A percentile compares a stretch with the other conserved stretches of the same genome.
phyloP scores from a whole-genome alignment of 1,140 invertebrate species.

The Dinothrombium tinctorium region DNA sequence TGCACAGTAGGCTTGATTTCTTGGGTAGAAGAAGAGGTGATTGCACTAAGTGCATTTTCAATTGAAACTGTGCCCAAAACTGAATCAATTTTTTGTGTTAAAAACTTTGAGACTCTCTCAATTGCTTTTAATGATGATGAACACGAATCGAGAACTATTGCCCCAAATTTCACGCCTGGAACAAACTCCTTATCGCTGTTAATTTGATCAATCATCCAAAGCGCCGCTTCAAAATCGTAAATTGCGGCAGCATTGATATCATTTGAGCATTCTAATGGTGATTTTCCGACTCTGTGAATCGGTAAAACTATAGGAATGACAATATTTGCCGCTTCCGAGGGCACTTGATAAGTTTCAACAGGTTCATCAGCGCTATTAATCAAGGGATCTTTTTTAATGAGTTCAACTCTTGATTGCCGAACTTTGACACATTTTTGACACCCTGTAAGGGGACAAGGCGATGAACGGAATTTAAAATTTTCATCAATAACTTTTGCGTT shows the following conservation, averaged over 20 bases:
- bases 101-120: slow-evolving; percentile 5
- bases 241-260: slow-evolving; percentile 18
- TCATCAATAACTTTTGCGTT: background rate
- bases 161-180: slow-evolving; percentile 16
- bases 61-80: slow-evolving; percentile 2
- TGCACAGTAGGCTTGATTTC: slow-evolving; percentile 11
- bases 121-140: slow-evolving; percentile 15
- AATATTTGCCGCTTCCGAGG: too few relatives aligned
- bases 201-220: slow-evolving; percentile 25
- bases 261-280: slow-evolving; percentile 12
- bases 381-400: too few relatives aligned
- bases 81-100: slow-evolving; percentile 4
- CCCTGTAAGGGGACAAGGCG: background rate
- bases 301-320: too few relatives aligned
- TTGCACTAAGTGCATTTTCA: slow-evolving; percentile 6
- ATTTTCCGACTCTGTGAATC: too few relatives aligned
- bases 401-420: background rate
- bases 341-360: too few relatives aligned
- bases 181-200: slow-evolving; percentile 20
- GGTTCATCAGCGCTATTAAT: too few relatives aligned
- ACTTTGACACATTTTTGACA: slow-evolving; percentile 1
- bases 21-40: slow-evolving; percentile 3
- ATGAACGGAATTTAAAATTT: background rate
- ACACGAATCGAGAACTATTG: slow-evolving; percentile 19
- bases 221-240: slow-evolving; percentile 24